Conservation (phyloP, 2,888 invertebrate genomes). For the Melipona beecheii region DNA sequence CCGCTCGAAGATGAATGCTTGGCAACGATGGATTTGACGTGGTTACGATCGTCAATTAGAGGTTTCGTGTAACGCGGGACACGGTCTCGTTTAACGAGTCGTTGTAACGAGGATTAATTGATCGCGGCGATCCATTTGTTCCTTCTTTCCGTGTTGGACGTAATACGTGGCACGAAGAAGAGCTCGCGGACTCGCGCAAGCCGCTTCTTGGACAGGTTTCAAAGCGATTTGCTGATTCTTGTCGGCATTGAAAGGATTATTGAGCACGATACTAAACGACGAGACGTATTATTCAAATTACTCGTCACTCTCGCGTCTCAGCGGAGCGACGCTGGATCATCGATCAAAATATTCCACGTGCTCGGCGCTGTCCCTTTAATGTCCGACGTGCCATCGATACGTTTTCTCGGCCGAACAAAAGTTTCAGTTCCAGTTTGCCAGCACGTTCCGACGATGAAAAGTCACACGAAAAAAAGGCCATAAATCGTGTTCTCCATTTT, state of each 20-base stretch:
- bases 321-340: constrained; percentile 31
- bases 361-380: constrained; percentile 12
- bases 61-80: not conserved
- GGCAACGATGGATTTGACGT: not conserved
- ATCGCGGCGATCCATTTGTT: constrained; percentile 22
- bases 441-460: constrained; percentile 35
- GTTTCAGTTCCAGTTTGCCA: constrained; percentile 37
- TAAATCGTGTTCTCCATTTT: not conserved
- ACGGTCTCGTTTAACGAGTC: constrained; percentile 2
- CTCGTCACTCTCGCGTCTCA: constrained; percentile 18
- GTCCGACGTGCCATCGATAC: not conserved
- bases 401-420: constrained; percentile 15
- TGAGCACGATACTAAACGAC: constrained; percentile 44
- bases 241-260: constrained; percentile 45
- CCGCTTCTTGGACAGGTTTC: constrained; percentile 47
- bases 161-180: constrained; percentile 12
- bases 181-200: constrained; percentile 18
- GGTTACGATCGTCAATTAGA: not conserved
- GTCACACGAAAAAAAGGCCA: not conserved
- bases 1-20: not conserved
- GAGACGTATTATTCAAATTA: constrained; percentile 48
- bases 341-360: constrained; percentile 27
- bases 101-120: constrained; percentile 25
- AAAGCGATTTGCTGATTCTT: constrained; percentile 39
- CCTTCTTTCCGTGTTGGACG: not conserved